Evolutionary conservation across 2,113 vertebrate genomes (phyloP), one percentile per base, ranked within the genome.

Genomic region (Paraplagusia blochii): DNA sequence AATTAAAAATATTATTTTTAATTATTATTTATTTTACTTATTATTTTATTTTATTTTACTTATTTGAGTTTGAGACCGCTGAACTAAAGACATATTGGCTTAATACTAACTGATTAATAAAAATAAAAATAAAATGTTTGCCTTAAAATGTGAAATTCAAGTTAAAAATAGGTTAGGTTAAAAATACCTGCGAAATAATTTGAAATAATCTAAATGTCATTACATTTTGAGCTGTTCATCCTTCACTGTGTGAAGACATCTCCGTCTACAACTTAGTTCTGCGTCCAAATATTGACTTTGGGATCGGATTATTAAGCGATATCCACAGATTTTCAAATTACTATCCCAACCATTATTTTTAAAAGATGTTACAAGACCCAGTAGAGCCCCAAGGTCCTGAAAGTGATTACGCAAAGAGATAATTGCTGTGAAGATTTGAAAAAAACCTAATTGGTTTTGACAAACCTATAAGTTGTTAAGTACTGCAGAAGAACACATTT

Each of bases 391-490:
- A 83, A 90, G 89, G 90, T 90, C 87, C 64, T 88, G 81, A 82
- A 90, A 87, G 82, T 80, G 87, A 90, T 90, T 90, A 88, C 88
- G 86, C 87, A 84, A 86, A 85, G 80, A 90, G 88, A 90, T 88
- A 90, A 90, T 91, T 87, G 82, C 85, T 90, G 85, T 90, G 86
- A 91, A 89, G 88, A 90, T 89, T 90, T 90, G 85, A 91, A 91
- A 82, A 85, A 80, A 84, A 87, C 81, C 77, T 73, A 89, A 91
- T 90, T 89, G 87, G 88, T 85, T 90, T 90, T 84, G 85, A 91
- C 85, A 88, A 90, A 92, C 85, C 83, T 83, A 86, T 83, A 87
- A 87, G 87, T 90, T 91, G 83, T 90, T 88, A 90, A 87, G 75
- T 89, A 85, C 85, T 84, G 78, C 65, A 77, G 82, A 86, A 89